phyloP scores from a whole-genome alignment of 2,113 vertebrate genomes.

The Pelvicachromis taeniatus region DNA sequence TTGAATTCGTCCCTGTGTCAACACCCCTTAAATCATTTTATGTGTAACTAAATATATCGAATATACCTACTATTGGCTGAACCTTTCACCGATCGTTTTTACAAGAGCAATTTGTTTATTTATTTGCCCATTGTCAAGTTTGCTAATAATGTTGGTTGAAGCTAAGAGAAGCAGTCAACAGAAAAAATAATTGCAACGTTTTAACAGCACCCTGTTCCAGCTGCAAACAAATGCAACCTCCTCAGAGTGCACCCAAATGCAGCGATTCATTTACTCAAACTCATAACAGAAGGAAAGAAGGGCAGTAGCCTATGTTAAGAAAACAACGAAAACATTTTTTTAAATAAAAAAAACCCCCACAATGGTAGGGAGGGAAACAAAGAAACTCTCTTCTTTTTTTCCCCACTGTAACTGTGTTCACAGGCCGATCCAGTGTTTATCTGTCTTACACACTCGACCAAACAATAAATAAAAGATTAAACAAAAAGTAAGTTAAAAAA shows the following conservation, averaged over 20 bases:
- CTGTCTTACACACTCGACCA: too few species aligned
- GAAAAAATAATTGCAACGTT: neutral
- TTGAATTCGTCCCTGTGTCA: neutral
- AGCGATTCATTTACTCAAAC: neutral
- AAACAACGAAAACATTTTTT: neutral
- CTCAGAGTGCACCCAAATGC: neutral
- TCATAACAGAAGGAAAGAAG: neutral
- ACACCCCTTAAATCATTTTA: neutral
- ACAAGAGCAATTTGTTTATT: neutral
- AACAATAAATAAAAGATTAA: too few species aligned
- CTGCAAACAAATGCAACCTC: neutral
- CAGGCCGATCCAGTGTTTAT: too few species aligned
- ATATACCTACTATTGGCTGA: neutral
- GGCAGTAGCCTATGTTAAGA: neutral
- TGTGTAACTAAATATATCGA: neutral
- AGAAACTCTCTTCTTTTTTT: neutral
- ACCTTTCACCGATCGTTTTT: neutral
- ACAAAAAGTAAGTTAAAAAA: too few species aligned
- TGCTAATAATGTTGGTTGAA: neutral
- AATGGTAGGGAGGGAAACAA: neutral
- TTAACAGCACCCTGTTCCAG: neutral
- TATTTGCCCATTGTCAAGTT: neutral
- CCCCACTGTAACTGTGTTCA: too few species aligned
- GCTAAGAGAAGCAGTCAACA: neutral
- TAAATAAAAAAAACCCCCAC: accelerated